A percentile compares a stretch with the other conserved stretches of the same genome.
phyloP scores from a whole-genome alignment of 2,113 vertebrate species.

The Tenebrosternarchus preto region DNA sequence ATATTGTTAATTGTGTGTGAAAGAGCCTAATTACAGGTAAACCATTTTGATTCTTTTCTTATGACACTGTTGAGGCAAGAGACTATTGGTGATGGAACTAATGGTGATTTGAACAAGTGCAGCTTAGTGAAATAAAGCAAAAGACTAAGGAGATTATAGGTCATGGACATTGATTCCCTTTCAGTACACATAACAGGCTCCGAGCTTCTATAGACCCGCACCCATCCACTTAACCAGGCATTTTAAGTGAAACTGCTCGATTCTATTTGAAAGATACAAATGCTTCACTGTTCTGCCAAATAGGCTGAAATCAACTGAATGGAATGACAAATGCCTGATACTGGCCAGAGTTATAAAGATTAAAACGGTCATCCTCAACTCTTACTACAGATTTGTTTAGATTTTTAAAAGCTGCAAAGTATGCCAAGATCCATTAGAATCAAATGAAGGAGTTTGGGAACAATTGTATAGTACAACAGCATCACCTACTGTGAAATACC shows the following conservation, averaged over 20 bases:
- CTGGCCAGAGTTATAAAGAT: too few species aligned
- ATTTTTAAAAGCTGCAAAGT: too few species aligned
- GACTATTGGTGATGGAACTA: background rate
- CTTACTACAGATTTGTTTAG: too few species aligned
- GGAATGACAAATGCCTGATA: background rate
- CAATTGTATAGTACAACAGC: too few species aligned
- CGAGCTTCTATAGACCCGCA: background rate
- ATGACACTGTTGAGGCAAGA: too few species aligned
- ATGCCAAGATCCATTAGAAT: too few species aligned
- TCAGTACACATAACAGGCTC: background rate
- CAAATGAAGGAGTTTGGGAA: too few species aligned
- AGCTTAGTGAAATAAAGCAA: conserved; percentile 6
- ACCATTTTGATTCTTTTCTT: too few species aligned
- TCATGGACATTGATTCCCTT: conserved; percentile 14
- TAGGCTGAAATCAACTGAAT: background rate
- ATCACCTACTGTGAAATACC: too few species aligned
- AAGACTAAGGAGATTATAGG: conserved; percentile 9
- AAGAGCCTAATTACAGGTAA: too few species aligned
- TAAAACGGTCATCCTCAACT: too few species aligned
- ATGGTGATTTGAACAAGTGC: conserved; percentile 10
- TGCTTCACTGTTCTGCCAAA: background rate
- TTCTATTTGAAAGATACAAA: background rate
- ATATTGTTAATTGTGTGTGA: too few species aligned
- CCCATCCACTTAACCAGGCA: background rate
- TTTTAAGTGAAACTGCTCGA: background rate